Evolutionary conservation across 2,113 vertebrate genomes (phyloP).

Genomic region (Platysternon megacephalum): DNA sequence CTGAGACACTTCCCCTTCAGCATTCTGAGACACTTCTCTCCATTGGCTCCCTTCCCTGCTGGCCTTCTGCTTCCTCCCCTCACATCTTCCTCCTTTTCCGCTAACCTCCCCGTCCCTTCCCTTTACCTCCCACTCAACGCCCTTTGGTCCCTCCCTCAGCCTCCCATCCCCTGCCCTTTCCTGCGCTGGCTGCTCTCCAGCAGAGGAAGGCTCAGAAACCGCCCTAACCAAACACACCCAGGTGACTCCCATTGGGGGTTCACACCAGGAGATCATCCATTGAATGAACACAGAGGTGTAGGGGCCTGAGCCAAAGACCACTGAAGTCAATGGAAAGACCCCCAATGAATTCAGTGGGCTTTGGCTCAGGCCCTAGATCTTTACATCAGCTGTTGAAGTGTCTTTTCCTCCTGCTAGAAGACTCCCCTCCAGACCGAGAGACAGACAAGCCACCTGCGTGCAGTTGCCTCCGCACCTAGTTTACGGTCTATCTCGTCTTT

Average conservation of each 20-base stretch:
- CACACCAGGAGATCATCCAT: background rate
- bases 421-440: background rate
- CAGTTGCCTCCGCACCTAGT: conserved; percentile 81
- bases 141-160: background rate
- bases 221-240: background rate
- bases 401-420: background rate
- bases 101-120: background rate
- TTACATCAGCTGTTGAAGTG: background rate
- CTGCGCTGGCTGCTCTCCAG: background rate
- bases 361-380: background rate
- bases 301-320: background rate
- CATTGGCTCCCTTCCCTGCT: background rate
- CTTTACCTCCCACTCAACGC: background rate
- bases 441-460: fast-evolving
- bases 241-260: background rate
- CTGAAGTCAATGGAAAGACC: background rate
- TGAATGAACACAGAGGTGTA: background rate
- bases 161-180: background rate
- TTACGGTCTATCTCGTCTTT: conserved; percentile 92
- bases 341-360: background rate
- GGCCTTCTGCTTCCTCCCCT: background rate
- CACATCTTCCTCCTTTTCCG: background rate
- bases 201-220: background rate
- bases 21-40: background rate
- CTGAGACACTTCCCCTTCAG: background rate